Conservation (phyloP, 2,888 invertebrate genomes). For the Alitta virens region DNA sequence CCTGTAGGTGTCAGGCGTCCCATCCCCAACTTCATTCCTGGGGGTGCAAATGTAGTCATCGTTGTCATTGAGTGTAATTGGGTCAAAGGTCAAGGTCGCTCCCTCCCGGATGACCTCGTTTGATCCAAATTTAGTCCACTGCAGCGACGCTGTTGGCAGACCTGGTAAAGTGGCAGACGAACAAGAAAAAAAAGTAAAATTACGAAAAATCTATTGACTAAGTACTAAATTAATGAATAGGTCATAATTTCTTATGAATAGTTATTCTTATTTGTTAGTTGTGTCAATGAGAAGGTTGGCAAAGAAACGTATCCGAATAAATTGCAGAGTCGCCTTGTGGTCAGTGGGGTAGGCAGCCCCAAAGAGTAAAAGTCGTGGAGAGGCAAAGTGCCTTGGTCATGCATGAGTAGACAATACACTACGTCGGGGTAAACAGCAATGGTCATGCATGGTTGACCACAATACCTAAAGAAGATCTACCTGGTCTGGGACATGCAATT, state of each 20-base stretch:
- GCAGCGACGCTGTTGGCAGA: conserved; percentile 4
- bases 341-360: too few relatives aligned
- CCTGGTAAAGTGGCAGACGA: background rate
- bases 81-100: background rate
- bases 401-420: too few relatives aligned
- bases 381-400: too few relatives aligned
- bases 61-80: conserved; percentile 34
- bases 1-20: conserved; percentile 29
- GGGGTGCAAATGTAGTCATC: conserved; percentile 43
- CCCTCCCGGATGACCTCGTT: background rate
- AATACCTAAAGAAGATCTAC: too few relatives aligned
- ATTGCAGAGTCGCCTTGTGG: too few relatives aligned
- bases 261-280: too few relatives aligned
- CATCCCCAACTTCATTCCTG: conserved; percentile 36
- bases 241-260: background rate
- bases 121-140: conserved; percentile 10
- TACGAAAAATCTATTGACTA: background rate
- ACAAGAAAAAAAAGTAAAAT: background rate
- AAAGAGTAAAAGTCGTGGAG: too few relatives aligned
- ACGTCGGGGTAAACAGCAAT: too few relatives aligned
- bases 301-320: too few relatives aligned
- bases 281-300: too few relatives aligned
- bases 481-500: too few relatives aligned
- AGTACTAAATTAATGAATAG: background rate
- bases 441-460: too few relatives aligned